Base-by-base conservation (phyloP, 1,140 invertebrate genomes). In the Polypedilum pembai region DNA sequence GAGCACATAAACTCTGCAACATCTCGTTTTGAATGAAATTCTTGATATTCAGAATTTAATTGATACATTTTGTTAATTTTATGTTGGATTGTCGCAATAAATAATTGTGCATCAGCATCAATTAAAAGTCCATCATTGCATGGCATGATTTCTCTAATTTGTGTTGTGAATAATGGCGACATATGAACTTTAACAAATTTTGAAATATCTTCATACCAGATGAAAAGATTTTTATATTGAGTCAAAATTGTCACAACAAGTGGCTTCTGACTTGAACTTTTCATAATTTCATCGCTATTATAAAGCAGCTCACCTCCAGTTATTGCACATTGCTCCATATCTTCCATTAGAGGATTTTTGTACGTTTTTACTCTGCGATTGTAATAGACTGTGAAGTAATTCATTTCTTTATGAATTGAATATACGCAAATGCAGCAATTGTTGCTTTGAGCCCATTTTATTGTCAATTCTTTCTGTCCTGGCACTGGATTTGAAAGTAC, bases 131-230 rank as follows among this genome's bases (percentile, higher is more conserved):
- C 65, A 7, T 21, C 65, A 20, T 18, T 8, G 17, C 65, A 69
- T 18, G 65, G 65, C 17, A 20, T 69, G 20, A 69, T 8, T n/a
- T 18, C 20, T 18, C 20, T n/a, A 20, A 69, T 69, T 69, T 69
- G 65, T 69, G 65, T 21, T 10, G 65, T 69, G 20, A 69, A 69
- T 0, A 21, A 10, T 5, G 65, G 17, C 1, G 65, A 69, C 7
- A 69, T 21, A 21, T 69, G 65, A 20, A 84, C 85, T 81, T 78
- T 82, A 74, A 81, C 79, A 40, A 80, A 82, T 65, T 80, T 78
- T 69, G 80, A 79, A 4, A 78, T 79, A 18, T 80, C 80, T 76
- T 82, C 81, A 75, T 82, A 82, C 81, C 81, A 82, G 0, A 82
- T 74, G 63, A 79, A 82, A 5, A 82, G 75, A 41, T 80, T 79